These are phyloP conservation scores for Psophia crepitans DNA, from an alignment of 2,113 vertebrate genomes.

Conservation along the genomic window DNA sequence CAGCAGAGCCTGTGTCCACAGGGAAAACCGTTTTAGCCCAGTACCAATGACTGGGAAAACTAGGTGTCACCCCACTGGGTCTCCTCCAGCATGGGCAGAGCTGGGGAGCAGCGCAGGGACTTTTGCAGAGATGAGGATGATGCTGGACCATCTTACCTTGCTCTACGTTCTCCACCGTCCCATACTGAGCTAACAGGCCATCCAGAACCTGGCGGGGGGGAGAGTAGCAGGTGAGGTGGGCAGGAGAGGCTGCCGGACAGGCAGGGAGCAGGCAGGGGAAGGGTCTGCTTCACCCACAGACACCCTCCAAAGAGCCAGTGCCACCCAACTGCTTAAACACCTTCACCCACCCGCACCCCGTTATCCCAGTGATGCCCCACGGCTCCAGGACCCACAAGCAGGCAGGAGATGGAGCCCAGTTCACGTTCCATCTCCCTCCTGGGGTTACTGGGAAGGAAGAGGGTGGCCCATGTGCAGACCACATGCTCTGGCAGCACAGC, in stretches of 20 bases:
- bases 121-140: neutral
- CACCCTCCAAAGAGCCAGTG: neutral
- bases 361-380: neutral
- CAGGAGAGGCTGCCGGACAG: neutral
- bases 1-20: neutral
- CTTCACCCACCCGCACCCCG: neutral
- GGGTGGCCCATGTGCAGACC: neutral
- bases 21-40: neutral
- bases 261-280: neutral
- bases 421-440: neutral
- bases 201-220: constrained; percentile 85
- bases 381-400: neutral
- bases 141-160: constrained; percentile 80
- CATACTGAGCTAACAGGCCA: constrained; percentile 88
- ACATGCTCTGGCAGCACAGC: neutral
- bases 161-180: constrained; percentile 91
- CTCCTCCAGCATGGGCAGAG: fast-evolving
- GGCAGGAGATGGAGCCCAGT: neutral
- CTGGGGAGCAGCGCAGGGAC: neutral
- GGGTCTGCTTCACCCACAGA: neutral
- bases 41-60: neutral
- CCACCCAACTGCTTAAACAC: neutral
- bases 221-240: neutral
- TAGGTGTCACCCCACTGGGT: neutral
- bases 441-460: neutral